A percentile compares a stretch with the other conserved stretches of the same genome.
Evolutionary conservation across 1,140 invertebrate genomes (phyloP).

Genomic region (Diachasma alloeum): DNA sequence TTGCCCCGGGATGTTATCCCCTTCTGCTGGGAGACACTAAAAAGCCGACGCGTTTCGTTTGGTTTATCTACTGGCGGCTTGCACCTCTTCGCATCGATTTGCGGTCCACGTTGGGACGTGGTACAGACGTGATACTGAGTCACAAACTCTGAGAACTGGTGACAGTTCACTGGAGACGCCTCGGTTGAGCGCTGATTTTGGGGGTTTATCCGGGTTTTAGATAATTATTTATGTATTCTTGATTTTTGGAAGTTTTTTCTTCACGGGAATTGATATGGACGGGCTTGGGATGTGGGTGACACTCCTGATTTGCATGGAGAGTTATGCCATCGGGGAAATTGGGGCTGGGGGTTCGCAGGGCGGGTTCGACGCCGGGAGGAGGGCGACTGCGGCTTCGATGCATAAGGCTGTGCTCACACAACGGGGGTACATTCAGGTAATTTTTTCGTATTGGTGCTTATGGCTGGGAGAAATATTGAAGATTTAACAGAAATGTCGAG

Average conservation of each 20-base stretch:
- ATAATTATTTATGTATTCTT: background rate
- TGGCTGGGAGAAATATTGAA: too few species aligned
- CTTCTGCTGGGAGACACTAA: background rate
- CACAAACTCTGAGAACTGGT: background rate
- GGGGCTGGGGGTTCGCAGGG: background rate
- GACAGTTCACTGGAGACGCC: too few species aligned
- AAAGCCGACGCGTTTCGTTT: background rate
- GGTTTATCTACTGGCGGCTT: background rate
- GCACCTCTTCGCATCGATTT: constrained; percentile 21
- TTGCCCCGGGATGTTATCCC: background rate
- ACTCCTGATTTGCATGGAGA: background rate
- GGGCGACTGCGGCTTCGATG: constrained; percentile 46
- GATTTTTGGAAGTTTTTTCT: background rate
- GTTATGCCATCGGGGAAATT: background rate
- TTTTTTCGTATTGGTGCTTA: too few species aligned
- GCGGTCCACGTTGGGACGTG: background rate
- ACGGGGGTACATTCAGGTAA: constrained; percentile 74
- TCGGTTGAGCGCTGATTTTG: too few species aligned
- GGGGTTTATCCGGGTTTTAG: background rate
- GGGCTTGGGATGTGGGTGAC: background rate
- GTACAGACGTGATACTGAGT: background rate
- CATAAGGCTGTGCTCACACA: constrained; percentile 71
- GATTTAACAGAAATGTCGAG: too few species aligned
- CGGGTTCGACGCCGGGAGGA: background rate
- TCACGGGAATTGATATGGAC: background rate